These are phyloP conservation scores for Dryocosmus kuriphilus DNA, from an alignment of 2,888 invertebrate species.

Conservation along the genomic window DNA sequence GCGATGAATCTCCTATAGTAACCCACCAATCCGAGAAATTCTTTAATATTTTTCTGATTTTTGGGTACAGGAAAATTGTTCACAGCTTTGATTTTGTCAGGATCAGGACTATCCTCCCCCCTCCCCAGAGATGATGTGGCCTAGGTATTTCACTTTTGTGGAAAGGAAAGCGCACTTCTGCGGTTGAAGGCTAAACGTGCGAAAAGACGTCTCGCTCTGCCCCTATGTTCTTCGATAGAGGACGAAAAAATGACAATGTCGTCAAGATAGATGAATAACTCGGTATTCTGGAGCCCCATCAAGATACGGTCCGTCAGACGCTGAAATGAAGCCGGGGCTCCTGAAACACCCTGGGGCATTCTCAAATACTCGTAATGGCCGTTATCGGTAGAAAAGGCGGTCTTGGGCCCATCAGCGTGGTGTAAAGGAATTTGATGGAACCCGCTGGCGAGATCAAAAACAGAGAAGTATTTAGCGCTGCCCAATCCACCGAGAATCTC, in stretches of 20 bases:
- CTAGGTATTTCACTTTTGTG: too few species aligned
- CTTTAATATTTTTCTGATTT: constrained; percentile 25
- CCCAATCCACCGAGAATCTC: constrained; percentile 49
- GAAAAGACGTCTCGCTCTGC: not conserved
- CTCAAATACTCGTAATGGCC: constrained; percentile 58
- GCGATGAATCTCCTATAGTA: constrained; percentile 30
- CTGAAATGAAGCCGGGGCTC: constrained; percentile 61
- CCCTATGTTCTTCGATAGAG: constrained; percentile 1
- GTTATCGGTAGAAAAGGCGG: constrained; percentile 49
- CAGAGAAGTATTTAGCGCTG: constrained; percentile 47
- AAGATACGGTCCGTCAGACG: constrained; percentile 16
- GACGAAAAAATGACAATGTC: constrained; percentile 15
- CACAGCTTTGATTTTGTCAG: constrained; percentile 4
- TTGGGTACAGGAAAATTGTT: constrained; percentile 6
- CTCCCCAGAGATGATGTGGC: constrained; percentile 21
- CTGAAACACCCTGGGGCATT: constrained; percentile 56
- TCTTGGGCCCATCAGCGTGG: constrained; percentile 50
- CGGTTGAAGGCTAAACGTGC: not conserved
- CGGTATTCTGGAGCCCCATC: not conserved
- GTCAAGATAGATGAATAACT: constrained; percentile 16
- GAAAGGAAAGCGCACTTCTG: too few species aligned
- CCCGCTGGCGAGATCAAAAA: constrained; percentile 52
- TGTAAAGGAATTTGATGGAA: constrained; percentile 64
- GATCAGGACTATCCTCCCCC: constrained; percentile 7
- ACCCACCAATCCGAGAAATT: constrained; percentile 13